Evolutionary conservation across 2,113 vertebrate species (phyloP).

Genomic region (Epinephelus fuscoguttatus): DNA sequence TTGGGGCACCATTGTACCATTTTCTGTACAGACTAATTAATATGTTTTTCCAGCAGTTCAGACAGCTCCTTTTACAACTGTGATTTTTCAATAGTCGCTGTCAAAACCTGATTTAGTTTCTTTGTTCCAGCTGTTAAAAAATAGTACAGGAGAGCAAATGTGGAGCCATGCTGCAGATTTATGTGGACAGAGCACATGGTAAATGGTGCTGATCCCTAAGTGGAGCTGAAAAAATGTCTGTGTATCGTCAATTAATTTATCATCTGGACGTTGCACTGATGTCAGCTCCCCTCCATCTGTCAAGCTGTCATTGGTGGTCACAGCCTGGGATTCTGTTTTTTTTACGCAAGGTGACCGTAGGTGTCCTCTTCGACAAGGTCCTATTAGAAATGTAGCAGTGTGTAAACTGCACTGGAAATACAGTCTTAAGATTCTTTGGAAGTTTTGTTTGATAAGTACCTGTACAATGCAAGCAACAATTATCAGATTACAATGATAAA

Average conservation of each 20-base stretch:
- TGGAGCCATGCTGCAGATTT: not conserved
- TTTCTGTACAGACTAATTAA: not conserved
- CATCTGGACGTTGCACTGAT: not conserved
- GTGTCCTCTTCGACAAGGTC: not conserved
- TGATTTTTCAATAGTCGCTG: not conserved
- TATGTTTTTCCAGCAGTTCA: not conserved
- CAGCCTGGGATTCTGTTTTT: not conserved
- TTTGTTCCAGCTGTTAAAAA: conserved; percentile 6
- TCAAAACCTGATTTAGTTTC: not conserved
- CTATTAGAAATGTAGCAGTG: too few relatives aligned
- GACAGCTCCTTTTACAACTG: not conserved
- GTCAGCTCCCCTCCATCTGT: conserved; percentile 12
- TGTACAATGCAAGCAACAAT: too few relatives aligned
- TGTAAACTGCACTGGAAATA: too few relatives aligned
- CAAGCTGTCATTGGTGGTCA: not conserved
- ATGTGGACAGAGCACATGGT: not conserved
- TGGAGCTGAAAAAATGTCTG: conserved; percentile 16
- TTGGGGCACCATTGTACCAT: not conserved
- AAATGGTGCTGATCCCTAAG: conserved; percentile 9
- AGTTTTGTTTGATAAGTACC: too few relatives aligned
- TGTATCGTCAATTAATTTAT: conserved; percentile 17
- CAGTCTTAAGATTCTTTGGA: too few relatives aligned
- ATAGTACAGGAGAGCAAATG: not conserved
- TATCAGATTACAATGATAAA: too few relatives aligned
- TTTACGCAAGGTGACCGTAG: not conserved